Evolutionary conservation across 2,888 invertebrate species (phyloP), one percentile per base, ranked within the genome.

Genomic region (Sialis fuliginosa): DNA sequence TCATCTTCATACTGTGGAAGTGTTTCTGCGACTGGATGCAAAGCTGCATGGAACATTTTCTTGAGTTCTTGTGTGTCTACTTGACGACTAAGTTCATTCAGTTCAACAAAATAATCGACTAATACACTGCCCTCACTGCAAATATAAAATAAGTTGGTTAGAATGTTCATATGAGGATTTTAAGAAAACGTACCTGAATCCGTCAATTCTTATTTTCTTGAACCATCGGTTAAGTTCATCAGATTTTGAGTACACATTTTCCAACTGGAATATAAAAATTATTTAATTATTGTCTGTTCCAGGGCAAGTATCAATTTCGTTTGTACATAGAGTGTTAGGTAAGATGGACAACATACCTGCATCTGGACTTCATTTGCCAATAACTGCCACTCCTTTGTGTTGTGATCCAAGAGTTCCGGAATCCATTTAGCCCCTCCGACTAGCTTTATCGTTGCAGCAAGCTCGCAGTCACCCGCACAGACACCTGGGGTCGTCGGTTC

Each of bases 51-150:
- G 68, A 80, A 79, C 5, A 78, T 61, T 51, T 74, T 72, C 57
- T 81, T 83, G 44, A 87, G 72, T 60, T 84, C 81, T 48, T 72
- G 58, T 1, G 85, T 85, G 54, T 83, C 75, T 10, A 86, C 71
- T 56, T 74, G 75, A 48, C 75, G 70, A 39, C 75, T 78, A 4
- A 88, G 71, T 54, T 88, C 81, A 53, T 79, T 79, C 49, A 91
- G 63, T 65, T 88, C 87, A 10, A 91, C 81, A 54, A 87, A 80
- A 60, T 87, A 91, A 62, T 91, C 91, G 9, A 90, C 90, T 10
- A 91, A 68, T 42, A 91, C 81, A 54, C 89, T 89, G 48, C 90
- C 90, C 60, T 83, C 74, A 59, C 82, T 89, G 59, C 50, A 67
- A 44, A 39, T 48, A 39, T 33, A 49, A 34, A 34, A 45, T 50